phyloP scores from a whole-genome alignment of 2,113 vertebrate species.

The Speoplatyrhinus poulsoni region DNA sequence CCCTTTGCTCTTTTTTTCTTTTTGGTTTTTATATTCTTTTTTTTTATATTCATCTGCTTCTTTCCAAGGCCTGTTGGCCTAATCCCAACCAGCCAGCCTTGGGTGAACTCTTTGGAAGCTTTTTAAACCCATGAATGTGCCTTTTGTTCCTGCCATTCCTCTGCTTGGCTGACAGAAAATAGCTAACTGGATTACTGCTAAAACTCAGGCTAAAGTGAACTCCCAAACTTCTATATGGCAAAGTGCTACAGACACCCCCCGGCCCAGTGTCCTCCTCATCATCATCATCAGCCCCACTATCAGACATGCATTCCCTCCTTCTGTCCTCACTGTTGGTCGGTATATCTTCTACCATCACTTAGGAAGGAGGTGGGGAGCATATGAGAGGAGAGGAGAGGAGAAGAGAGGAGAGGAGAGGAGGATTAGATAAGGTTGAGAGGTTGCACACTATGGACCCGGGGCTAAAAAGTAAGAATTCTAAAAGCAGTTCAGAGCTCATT shows the following conservation, averaged over 20 bases:
- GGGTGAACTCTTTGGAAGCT: slow-evolving; percentile 82
- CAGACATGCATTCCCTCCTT: slow-evolving; percentile 25
- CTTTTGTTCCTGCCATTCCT: slow-evolving; percentile 83
- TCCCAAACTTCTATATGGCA: slow-evolving; percentile 81
- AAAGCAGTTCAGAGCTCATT: slow-evolving; percentile 81
- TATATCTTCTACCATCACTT: no score
- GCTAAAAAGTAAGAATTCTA: slow-evolving; percentile 78
- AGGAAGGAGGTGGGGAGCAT: no score
- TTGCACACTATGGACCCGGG: slow-evolving; percentile 76
- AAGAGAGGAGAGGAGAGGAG: slow-evolving; percentile 54
- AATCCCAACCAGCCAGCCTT: slow-evolving; percentile 80
- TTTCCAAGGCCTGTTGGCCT: slow-evolving; percentile 76
- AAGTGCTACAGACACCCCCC: slow-evolving; percentile 48
- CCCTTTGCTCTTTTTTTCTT: slow-evolving; percentile 11
- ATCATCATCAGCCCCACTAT: slow-evolving; percentile 67
- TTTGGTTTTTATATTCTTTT: slow-evolving; percentile 52
- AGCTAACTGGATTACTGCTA: slow-evolving; percentile 85
- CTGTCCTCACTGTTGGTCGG: slow-evolving; percentile 21
- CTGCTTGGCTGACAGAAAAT: slow-evolving; percentile 85
- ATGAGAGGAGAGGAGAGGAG: not conserved
- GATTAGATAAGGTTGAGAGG: slow-evolving; percentile 80
- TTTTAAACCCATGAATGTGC: slow-evolving; percentile 83
- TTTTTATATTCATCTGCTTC: slow-evolving; percentile 69
- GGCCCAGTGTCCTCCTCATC: slow-evolving; percentile 32
- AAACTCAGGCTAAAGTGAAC: slow-evolving; percentile 85